Evolutionary conservation across 2,888 invertebrate genomes (phyloP).

Genomic region (Agriopis aurantiaria): DNA sequence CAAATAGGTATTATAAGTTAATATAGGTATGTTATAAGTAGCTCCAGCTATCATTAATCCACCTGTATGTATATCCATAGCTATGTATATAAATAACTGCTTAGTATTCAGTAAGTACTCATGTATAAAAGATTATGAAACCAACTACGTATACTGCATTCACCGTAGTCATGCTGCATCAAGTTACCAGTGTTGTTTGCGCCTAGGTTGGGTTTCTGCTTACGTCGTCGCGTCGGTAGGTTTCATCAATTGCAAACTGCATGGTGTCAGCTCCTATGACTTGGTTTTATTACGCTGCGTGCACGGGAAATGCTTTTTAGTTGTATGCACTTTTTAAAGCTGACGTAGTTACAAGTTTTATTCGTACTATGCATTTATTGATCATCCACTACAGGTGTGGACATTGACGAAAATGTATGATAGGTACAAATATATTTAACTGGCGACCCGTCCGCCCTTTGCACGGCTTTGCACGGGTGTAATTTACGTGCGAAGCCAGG

Average conservation of each 20-base stretch:
- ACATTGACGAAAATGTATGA: no score
- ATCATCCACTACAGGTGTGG: no score
- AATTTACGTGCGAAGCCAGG: no score
- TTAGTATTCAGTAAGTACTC: neutral
- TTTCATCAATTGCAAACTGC: slow-evolving; percentile 29
- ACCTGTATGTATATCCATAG: no score
- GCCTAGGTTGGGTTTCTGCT: slow-evolving; percentile 30
- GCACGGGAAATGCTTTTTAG: slow-evolving; percentile 25
- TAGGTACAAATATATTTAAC: no score
- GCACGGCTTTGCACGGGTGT: no score
- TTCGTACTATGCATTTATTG: neutral
- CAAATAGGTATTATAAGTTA: no score
- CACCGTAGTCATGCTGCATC: slow-evolving; percentile 34
- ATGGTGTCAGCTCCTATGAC: slow-evolving; percentile 33
- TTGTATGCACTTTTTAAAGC: neutral
- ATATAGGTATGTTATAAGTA: no score
- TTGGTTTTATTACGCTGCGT: slow-evolving; percentile 31
- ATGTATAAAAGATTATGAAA: no score
- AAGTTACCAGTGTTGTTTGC: slow-evolving; percentile 30
- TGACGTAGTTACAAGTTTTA: neutral
- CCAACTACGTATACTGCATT: slow-evolving; percentile 4
- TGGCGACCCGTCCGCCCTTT: no score
- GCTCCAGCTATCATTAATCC: no score
- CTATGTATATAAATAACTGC: no score
- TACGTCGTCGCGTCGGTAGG: slow-evolving; percentile 4